Evolutionary conservation across 2,113 vertebrate species (phyloP).

Genomic region (Phoxinus phoxinus): DNA sequence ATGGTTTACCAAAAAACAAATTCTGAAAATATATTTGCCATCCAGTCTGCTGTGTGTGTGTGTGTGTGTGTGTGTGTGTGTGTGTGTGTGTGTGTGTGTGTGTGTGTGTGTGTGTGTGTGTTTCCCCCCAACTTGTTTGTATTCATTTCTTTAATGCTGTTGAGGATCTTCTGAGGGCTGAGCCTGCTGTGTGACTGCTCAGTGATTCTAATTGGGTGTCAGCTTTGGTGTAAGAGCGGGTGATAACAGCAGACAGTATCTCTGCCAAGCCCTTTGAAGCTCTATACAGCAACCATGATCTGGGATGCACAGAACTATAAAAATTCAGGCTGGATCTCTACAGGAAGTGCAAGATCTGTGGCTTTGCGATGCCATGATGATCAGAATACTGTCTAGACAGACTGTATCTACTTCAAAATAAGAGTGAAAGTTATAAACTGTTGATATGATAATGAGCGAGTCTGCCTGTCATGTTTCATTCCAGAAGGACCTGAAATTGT

Average conservation of each 20-base stretch:
- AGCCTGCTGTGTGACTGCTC: slow-evolving; percentile 1
- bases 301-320: not conserved
- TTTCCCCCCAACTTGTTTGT: not conserved
- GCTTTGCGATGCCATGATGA: not conserved
- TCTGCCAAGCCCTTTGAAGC: slow-evolving; percentile 31
- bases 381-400: slow-evolving; percentile 33
- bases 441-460: not conserved
- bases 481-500: not conserved
- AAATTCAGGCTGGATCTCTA: slow-evolving; percentile 14
- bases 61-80: not conserved
- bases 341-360: not conserved
- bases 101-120: not conserved
- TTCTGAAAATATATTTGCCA: not conserved
- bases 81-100: not conserved
- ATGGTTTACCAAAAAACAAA: not conserved
- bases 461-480: not conserved
- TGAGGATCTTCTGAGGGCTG: not conserved
- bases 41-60: not conserved
- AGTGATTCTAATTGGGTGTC: slow-evolving; percentile 44
- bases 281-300: not conserved
- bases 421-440: not conserved
- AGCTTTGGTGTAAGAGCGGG: slow-evolving; percentile 37
- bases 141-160: slow-evolving; percentile 3
- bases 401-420: not conserved
- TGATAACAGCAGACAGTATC: slow-evolving; percentile 48